A percentile compares a stretch with the other conserved stretches of the same genome.
These are phyloP conservation scores for Eurytoma californica DNA, from an alignment of 2,888 invertebrate genomes.

Conservation along the genomic window DNA sequence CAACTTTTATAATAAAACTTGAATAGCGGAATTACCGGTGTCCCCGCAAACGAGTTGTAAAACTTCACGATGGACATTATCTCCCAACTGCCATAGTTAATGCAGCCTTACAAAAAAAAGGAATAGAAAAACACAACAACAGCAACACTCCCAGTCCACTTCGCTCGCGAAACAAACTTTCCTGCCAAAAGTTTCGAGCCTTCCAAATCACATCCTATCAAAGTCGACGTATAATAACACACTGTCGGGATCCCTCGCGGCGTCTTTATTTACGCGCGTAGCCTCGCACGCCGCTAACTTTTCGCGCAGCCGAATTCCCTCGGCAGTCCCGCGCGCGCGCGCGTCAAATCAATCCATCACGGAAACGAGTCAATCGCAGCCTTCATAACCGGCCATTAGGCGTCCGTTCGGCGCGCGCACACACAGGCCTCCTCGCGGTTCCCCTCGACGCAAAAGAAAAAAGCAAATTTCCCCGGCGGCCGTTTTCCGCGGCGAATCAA, in stretches of 20 bases:
- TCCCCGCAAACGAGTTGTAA: too few relatives aligned
- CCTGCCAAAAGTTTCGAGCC: too few relatives aligned
- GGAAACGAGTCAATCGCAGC: slow-evolving; percentile 25
- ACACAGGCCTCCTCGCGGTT: neutral
- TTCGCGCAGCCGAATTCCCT: neutral
- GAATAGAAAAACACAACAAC: too few relatives aligned
- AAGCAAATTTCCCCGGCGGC: neutral
- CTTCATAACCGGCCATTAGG: neutral
- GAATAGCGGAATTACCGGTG: too few relatives aligned
- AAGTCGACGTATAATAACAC: too few relatives aligned
- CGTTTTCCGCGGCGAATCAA: slow-evolving; percentile 14
- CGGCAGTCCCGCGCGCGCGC: neutral
- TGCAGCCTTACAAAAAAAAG: neutral
- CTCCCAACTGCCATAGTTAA: neutral
- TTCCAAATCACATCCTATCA: too few relatives aligned
- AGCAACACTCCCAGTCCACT: too few relatives aligned
- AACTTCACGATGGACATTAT: neutral
- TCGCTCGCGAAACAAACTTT: too few relatives aligned
- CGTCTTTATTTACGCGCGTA: too few relatives aligned
- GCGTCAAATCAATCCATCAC: slow-evolving; percentile 21
- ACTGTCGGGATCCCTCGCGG: too few relatives aligned
- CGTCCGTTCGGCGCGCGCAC: neutral
- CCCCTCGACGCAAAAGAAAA: neutral
- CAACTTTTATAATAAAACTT: neutral
- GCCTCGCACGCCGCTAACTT: too few relatives aligned